phyloP scores from a whole-genome alignment of 1,140 invertebrate genomes.

The Medauroidea extradentata region DNA sequence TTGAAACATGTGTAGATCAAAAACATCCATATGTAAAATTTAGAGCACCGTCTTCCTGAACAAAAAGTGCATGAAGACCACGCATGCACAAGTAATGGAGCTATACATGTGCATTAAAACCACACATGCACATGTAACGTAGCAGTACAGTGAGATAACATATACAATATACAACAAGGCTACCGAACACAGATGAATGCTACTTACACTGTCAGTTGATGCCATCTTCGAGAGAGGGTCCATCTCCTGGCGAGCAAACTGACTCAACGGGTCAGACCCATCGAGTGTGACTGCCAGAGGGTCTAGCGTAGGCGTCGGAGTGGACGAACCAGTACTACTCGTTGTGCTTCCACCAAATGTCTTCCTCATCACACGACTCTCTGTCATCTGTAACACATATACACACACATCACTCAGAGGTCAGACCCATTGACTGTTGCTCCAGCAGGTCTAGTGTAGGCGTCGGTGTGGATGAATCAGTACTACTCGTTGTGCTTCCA shows the following conservation, averaged over 20 bases:
- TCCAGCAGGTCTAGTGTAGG: constrained; percentile 53
- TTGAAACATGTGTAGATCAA: too few relatives aligned
- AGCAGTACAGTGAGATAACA: neutral
- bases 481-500: constrained; percentile 39
- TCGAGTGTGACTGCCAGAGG: constrained; percentile 57
- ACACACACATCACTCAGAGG: too few relatives aligned
- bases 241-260: constrained; percentile 57
- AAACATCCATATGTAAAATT: too few relatives aligned
- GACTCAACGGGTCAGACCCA: constrained; percentile 67
- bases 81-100: constrained; percentile 2
- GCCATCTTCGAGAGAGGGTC: constrained; percentile 62
- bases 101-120: too few relatives aligned
- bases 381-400: constrained; percentile 38
- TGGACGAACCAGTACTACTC: constrained; percentile 43
- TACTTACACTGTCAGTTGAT: constrained; percentile 25
- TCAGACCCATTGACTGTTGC: constrained; percentile 65
- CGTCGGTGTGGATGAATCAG: constrained; percentile 45
- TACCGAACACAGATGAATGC: too few relatives aligned
- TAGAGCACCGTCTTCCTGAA: too few relatives aligned
- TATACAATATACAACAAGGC: constrained; percentile 11
- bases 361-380: constrained; percentile 45
- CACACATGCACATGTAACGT: neutral
- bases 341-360: constrained; percentile 40
- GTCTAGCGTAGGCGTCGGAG: constrained; percentile 51
- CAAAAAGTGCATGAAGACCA: too few relatives aligned